A percentile compares a stretch with the other conserved stretches of the same genome.
phyloP scores from a whole-genome alignment of 2,888 invertebrate species.

The Sinodicranocentrus sp. region DNA sequence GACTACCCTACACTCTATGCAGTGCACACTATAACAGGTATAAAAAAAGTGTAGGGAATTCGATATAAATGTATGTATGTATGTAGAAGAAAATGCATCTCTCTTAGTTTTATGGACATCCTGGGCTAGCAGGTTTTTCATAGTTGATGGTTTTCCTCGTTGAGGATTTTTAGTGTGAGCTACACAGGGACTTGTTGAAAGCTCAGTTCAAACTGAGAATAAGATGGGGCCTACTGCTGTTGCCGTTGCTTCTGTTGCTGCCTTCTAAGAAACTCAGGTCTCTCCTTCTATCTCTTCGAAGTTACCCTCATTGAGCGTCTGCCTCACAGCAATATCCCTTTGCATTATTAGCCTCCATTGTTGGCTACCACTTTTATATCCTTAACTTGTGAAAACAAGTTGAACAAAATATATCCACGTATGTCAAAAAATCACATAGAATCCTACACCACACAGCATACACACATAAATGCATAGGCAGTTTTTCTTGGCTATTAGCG shows the following conservation, averaged over 20 bases:
- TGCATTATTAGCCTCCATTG: slow-evolving; percentile 14
- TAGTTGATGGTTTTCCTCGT: neutral
- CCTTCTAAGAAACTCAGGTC: slow-evolving; percentile 45
- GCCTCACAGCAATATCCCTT: slow-evolving; percentile 67
- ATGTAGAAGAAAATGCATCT: neutral
- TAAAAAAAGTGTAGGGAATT: no score
- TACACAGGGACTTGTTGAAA: slow-evolving; percentile 66
- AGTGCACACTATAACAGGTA: slow-evolving; percentile 1
- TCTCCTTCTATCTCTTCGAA: no score
- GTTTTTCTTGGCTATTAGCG: no score
- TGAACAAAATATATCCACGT: no score
- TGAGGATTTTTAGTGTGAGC: slow-evolving; percentile 40
- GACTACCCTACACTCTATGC: slow-evolving; percentile 29
- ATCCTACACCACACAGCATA: no score
- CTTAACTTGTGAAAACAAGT: no score
- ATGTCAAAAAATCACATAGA: no score
- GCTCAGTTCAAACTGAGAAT: slow-evolving; percentile 67
- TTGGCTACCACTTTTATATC: no score
- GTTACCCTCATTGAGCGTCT: slow-evolving; percentile 57
- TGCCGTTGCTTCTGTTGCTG: slow-evolving; percentile 68
- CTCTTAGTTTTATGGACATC: slow-evolving; percentile 15
- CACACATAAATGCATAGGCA: no score
- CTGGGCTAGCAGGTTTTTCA: slow-evolving; percentile 30
- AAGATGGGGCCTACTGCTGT: slow-evolving; percentile 67
- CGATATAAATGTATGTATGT: no score